These are phyloP conservation scores for Chloropsis cyanopogon DNA, from an alignment of 2,113 vertebrate genomes.

Conservation along the genomic window DNA sequence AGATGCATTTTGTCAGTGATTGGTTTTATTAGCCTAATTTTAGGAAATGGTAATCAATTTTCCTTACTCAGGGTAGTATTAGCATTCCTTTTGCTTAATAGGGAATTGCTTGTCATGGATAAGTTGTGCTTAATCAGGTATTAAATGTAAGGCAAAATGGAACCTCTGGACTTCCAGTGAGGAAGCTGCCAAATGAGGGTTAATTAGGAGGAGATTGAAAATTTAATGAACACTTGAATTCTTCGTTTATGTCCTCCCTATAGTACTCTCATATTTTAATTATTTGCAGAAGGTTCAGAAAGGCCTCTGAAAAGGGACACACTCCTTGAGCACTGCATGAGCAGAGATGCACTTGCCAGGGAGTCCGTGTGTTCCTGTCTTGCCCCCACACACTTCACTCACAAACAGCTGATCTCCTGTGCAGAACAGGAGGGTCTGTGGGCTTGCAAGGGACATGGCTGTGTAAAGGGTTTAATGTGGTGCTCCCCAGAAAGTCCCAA, in stretches of 20 bases:
- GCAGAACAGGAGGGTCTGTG: background rate
- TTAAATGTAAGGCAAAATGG: slow-evolving; percentile 4
- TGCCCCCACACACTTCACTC: background rate
- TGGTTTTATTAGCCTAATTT: slow-evolving; percentile 4
- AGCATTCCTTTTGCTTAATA: slow-evolving; percentile 15
- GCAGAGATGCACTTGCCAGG: background rate
- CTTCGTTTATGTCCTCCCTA: background rate
- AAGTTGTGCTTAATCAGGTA: slow-evolving; percentile 31
- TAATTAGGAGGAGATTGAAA: slow-evolving; percentile 16
- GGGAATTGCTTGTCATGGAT: background rate
- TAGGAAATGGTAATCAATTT: slow-evolving; percentile 18
- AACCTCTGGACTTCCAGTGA: background rate
- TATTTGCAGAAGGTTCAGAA: slow-evolving; percentile 8
- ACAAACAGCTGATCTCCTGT: background rate
- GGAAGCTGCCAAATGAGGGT: slow-evolving; percentile 25
- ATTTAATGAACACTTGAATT: background rate
- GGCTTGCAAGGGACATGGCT: background rate
- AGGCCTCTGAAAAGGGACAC: background rate
- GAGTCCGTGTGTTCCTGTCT: background rate
- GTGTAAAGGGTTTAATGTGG: background rate
- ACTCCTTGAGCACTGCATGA: background rate
- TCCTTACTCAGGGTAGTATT: background rate
- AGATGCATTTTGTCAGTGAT: background rate
- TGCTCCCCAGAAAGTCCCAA: background rate
- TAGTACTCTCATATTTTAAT: background rate